Evolutionary conservation across 2,888 invertebrate species (phyloP), one percentile per base, ranked within the genome.

Genomic region (Plebejus melissa): DNA sequence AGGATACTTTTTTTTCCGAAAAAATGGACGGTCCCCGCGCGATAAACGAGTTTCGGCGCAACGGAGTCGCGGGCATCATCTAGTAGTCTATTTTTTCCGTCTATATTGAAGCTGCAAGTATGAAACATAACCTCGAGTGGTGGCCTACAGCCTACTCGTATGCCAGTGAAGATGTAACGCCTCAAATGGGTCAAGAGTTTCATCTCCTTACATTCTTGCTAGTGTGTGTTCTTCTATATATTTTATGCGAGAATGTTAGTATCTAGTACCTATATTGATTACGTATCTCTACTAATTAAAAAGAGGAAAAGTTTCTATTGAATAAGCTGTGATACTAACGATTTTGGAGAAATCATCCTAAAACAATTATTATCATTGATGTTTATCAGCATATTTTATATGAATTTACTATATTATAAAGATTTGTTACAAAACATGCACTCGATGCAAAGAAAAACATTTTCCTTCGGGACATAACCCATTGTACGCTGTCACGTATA

Each of bases 401-500:
- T 16, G 54, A 16, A 54, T 54, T 54, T 16, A 54, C 36, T 4
- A 54, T 65, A 1, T 5, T 13, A 4, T 65, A 28, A 65, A 4
- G 13, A 32, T 32, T 1, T 11, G 3, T 16, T 28, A 65, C 13
- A 32, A 28, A 36, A 32, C 32, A 32, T 54, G 28, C 50, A 54
- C 32, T 72, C 22, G 5, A 6, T 46, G 46, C 28, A 71, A 72
- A 72, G 16, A 54, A 72, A 72, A 72, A 11, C 5, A 72, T 16
- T 28, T 54, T 16, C 32, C 32, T 72, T 6, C 9, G 41, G 11
- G 22, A 76, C 54, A 77, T 77, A 78, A 74, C 76, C 76, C 74
- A 69, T 76, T 75, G 76, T 74, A 75, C 1, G 16, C 16, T 54
- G 72, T 78, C 76, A 75, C 77, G 75, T 79, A 78, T 74, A 69